Evolutionary conservation across 2,113 vertebrate genomes (phyloP).

Genomic region (Pelvicachromis taeniatus): DNA sequence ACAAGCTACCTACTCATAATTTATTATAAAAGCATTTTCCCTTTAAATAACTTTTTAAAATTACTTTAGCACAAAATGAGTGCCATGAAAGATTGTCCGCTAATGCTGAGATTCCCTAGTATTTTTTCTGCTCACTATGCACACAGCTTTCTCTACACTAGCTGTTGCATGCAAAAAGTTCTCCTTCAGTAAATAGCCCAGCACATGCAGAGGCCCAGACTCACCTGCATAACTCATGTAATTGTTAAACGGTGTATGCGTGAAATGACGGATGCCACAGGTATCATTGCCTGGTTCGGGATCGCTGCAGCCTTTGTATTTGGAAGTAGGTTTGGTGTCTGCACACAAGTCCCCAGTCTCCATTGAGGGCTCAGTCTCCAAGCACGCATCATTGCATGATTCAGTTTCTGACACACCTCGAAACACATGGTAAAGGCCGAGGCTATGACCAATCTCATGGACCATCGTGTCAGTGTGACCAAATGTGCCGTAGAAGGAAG

Average conservation of each 20-base stretch:
- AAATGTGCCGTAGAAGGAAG: conserved; percentile 91
- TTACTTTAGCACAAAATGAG: not conserved
- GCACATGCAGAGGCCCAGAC: not conserved
- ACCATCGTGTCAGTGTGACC: conserved; percentile 98
- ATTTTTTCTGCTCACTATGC: not conserved
- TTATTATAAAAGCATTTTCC: not conserved
- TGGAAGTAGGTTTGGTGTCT: conserved; percentile 94
- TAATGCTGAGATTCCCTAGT: not conserved
- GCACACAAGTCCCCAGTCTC: conserved; percentile 94
- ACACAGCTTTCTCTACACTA: not conserved
- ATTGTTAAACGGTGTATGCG: conserved; percentile 92
- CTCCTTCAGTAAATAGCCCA: conserved; percentile 55
- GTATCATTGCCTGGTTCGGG: conserved; percentile 91
- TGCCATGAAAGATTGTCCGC: not conserved
- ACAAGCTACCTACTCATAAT: not conserved
- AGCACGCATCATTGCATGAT: conserved; percentile 92
- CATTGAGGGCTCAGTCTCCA: conserved; percentile 94
- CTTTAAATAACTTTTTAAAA: not conserved
- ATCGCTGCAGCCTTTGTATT: conserved; percentile 91
- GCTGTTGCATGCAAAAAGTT: conserved; percentile 22
- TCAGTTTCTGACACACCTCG: conserved; percentile 95
- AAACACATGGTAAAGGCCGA: conserved; percentile 96
- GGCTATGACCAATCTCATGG: conserved; percentile 94
- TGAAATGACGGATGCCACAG: conserved; percentile 85
- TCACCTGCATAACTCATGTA: conserved; percentile 99